phyloP scores from a whole-genome alignment of 2,888 invertebrate species.

The Platycheirus albimanus region DNA sequence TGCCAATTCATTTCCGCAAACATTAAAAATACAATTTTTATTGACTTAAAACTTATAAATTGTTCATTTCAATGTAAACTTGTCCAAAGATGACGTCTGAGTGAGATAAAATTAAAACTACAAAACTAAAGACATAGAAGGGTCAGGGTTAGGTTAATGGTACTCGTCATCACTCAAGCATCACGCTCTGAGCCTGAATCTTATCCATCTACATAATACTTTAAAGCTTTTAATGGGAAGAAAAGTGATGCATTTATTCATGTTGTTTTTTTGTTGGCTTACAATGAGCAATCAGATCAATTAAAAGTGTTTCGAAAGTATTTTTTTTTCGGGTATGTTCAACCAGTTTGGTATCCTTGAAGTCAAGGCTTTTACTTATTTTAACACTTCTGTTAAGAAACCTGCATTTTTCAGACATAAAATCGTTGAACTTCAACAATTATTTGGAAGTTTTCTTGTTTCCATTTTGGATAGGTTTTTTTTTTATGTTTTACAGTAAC shows the following conservation, averaged over 20 bases:
- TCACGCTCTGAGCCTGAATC: background rate
- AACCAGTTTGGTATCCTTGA: slow-evolving; percentile 14
- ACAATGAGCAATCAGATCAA: background rate
- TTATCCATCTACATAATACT: background rate
- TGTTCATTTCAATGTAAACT: slow-evolving; percentile 35
- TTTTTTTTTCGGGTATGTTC: background rate
- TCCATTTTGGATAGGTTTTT: background rate
- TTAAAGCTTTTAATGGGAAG: slow-evolving; percentile 4
- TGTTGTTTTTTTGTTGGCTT: too few species aligned
- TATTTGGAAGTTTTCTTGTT: background rate
- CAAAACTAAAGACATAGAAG: slow-evolving; percentile 1
- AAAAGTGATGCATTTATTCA: slow-evolving; percentile 10
- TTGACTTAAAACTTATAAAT: slow-evolving; percentile 32
- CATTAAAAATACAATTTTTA: slow-evolving; percentile 32
- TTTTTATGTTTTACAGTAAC: background rate
- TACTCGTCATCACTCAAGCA: slow-evolving; percentile 24
- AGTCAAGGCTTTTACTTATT: background rate
- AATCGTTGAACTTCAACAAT: background rate
- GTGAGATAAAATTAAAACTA: slow-evolving; percentile 3
- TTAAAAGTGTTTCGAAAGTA: slow-evolving; percentile 19
- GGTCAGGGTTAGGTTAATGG: slow-evolving; percentile 57
- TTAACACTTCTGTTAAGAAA: background rate
- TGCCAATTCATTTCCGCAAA: slow-evolving; percentile 58
- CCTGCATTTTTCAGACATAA: background rate
- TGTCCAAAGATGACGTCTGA: slow-evolving; percentile 36